Conservation (phyloP, 2,113 vertebrate genomes). For the Lepus timidus region DNA sequence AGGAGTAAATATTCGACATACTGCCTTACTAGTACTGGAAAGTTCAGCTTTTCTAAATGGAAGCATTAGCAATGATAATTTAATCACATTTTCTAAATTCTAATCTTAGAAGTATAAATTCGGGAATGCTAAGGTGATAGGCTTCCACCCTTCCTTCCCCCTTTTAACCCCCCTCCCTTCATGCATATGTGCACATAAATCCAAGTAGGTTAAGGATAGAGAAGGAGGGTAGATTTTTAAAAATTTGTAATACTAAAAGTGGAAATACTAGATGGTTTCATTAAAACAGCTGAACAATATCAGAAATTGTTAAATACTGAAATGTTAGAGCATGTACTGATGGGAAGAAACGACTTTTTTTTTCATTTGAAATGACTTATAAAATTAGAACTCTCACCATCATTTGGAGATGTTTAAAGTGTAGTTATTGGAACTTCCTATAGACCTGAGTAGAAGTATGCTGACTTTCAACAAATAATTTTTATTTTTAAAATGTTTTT, state of each 20-base stretch:
- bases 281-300: slow-evolving; percentile 38
- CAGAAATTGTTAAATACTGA: slow-evolving; percentile 25
- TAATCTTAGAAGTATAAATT: slow-evolving; percentile 53
- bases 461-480: slow-evolving; percentile 61
- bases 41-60: slow-evolving; percentile 41
- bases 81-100: slow-evolving; percentile 44
- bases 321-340: neutral
- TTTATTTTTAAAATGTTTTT: slow-evolving; percentile 47
- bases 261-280: neutral
- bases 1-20: neutral
- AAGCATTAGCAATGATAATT: slow-evolving; percentile 30
- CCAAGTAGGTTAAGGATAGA: neutral
- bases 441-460: neutral
- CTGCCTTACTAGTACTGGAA: neutral
- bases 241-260: neutral
- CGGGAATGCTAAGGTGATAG: neutral
- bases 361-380: slow-evolving; percentile 31
- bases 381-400: slow-evolving; percentile 1
- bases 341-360: neutral
- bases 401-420: slow-evolving; percentile 13
- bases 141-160: neutral
- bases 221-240: neutral
- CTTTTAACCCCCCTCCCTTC: neutral
- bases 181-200: neutral
- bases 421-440: neutral